phyloP scores from a whole-genome alignment of 1,140 invertebrate species.

The Mylabris phalerata region DNA sequence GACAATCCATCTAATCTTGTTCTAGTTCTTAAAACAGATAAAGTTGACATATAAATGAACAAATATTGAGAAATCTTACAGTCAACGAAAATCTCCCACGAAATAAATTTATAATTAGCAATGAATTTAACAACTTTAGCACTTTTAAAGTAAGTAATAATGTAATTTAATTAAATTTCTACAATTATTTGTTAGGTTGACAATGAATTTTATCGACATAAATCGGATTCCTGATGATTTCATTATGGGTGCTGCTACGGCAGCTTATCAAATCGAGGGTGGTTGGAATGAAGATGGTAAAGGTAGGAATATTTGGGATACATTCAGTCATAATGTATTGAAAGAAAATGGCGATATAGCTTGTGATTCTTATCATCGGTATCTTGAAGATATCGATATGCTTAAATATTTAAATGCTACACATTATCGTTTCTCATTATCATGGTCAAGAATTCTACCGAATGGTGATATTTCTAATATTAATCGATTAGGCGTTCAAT shows the following conservation, averaged over 20 bases:
- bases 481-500: conserved; percentile 48
- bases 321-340: conserved; percentile 47
- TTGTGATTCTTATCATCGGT: conserved; percentile 52
- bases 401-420: conserved; percentile 43
- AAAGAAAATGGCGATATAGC: conserved; percentile 48
- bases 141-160: no score
- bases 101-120: no score
- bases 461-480: not conserved
- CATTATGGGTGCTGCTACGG: conserved; percentile 33
- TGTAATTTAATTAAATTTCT: no score
- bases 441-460: conserved; percentile 45
- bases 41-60: no score
- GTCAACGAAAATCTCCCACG: no score
- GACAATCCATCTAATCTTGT: no score
- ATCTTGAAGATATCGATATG: conserved; percentile 47
- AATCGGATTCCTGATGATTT: conserved; percentile 45
- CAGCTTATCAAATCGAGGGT: conserved; percentile 40
- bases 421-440: conserved; percentile 51
- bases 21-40: no score
- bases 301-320: conserved; percentile 51
- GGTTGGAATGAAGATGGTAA: conserved; percentile 40
- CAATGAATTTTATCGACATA: no score
- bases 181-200: no score
- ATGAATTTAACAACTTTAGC: no score
- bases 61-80: no score